Evolutionary conservation across 2,888 invertebrate genomes (phyloP), one percentile per base, ranked within the genome.

Genomic region (Amiota communis): DNA sequence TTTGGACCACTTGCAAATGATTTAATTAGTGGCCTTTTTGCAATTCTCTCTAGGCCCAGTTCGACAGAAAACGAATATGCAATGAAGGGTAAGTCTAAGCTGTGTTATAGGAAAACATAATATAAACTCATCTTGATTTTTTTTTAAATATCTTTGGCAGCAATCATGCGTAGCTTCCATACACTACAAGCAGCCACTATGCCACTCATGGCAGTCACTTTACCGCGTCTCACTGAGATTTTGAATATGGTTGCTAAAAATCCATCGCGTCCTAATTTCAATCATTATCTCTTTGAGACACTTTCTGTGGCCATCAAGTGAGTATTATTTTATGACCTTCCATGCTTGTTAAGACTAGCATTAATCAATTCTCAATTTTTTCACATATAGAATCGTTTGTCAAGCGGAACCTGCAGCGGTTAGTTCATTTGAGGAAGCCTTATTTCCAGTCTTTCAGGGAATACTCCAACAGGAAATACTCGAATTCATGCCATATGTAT

Each of bases 401-500:
- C 95, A 94, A 87, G 92, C 93, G 0, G 96, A 96, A 88, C 93
- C 94, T 0, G 91, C 91, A 59, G 95, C 97, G 12, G 96, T 98
- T 11, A 91, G 93, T 11, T 94, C 95, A 0, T 98, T 99, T 90
- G 98, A 99, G 91, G 94, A 94, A 86, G 94, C 95, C 0, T 91
- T 99, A 15, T 98, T 99, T 87, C 98, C 98, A 9, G 95, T 97
- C 80, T 98, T 99, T 90, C 97, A 98, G 90, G 94, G 94, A 71
- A 98, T 99, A 81, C 91, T 99, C 17, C 96, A 97, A 81, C 95
- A 98, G 87, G 99, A 99, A 89, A 95, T 91, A 89, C 46, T 92
- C 93, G 99, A 99, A 89, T 98, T 99, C 91, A 96, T 98, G 90
- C 99, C 99, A 0, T 99, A 99, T 90, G 97, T 98, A 65, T 98